Evolutionary conservation across 2,888 invertebrate species (phyloP), one percentile per base, ranked within the genome.

Genomic region (Bugula neritina): DNA sequence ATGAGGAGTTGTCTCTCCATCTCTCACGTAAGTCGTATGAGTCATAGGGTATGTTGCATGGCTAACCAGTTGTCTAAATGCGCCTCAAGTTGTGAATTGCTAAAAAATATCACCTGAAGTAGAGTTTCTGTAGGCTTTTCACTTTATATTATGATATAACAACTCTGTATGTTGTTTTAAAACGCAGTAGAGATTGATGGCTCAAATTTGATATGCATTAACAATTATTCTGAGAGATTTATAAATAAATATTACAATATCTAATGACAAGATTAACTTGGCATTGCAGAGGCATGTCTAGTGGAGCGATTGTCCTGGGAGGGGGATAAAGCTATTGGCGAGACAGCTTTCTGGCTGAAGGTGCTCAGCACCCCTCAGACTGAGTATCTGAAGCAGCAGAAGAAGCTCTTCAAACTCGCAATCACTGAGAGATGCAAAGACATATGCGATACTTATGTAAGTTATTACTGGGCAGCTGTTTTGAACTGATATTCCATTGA

Each of bases 341-440:
- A 63, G 31, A 63, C 63, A 13, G 63, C 63, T 13, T 63, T 63
- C 63, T 63, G 63, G 63, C 31, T 63, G 31, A 63, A 63, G n/a
- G 63, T 63, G 3, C 27, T 63, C 5, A 63, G 63, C 34, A 63
- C 63, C 10, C 63, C 63, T 13, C 63, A 63, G 31, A 63, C 25
- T 63, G 63, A 63, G 5, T 63, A 31, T 31, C 63, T 63, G 10
- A 63, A 63, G 63, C 63, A 63, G 34, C 63, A 63, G 63, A 63
- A 63, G 63, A 63, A 63, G 27, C 63, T 63, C 27, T 63, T 63
- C 63, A 63, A 63, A n/a, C n/a, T 63, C 13, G 63, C 63, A 13
- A 63, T 63, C 5, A 31, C 63, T 34, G 63, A 63, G 34, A 27
- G 63, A 27, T 63, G 63, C 34, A 63, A 63, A 31, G 63, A 31